Percentiles rank a stretch among this genome's conserved stretches.
phyloP scores from a whole-genome alignment of 2,797 vertebrate species.

The Cuniculus paca region DNA sequence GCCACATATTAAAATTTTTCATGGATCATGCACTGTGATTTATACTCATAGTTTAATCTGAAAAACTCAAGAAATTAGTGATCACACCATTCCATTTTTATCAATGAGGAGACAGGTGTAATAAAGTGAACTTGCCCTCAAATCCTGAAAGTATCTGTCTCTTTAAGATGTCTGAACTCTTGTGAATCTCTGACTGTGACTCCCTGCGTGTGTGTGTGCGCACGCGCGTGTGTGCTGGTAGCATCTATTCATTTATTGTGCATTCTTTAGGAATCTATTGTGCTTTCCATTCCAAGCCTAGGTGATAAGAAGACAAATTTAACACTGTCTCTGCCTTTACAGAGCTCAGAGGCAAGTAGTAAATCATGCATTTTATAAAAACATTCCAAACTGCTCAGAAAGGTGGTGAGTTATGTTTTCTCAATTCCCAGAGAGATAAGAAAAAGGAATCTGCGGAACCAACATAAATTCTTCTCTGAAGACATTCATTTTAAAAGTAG shows the following conservation, averaged over 20 bases:
- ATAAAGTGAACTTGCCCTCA: background rate
- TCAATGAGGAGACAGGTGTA: background rate
- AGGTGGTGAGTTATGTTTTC: slow-evolving; percentile 15
- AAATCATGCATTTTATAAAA: slow-evolving; percentile 37
- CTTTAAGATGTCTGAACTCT: background rate
- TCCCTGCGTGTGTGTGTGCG: background rate
- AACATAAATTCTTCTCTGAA: background rate
- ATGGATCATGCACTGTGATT: background rate
- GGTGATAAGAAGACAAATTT: slow-evolving; percentile 43
- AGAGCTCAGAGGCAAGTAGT: slow-evolving; percentile 17
- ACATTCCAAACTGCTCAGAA: background rate
- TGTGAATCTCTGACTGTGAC: background rate
- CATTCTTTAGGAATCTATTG: background rate
- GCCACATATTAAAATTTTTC: background rate
- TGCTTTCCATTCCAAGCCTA: background rate
- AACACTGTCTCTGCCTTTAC: background rate
- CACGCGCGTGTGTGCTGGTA: background rate
- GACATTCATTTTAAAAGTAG: background rate
- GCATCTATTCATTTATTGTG: background rate
- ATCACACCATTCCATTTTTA: background rate
- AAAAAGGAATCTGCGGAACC: background rate
- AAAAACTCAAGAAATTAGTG: background rate
- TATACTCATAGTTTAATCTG: background rate
- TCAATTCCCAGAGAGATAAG: background rate
- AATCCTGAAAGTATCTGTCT: background rate